Evolutionary conservation across 2,113 vertebrate genomes (phyloP).

Genomic region (Hippopotamus amphibius): DNA sequence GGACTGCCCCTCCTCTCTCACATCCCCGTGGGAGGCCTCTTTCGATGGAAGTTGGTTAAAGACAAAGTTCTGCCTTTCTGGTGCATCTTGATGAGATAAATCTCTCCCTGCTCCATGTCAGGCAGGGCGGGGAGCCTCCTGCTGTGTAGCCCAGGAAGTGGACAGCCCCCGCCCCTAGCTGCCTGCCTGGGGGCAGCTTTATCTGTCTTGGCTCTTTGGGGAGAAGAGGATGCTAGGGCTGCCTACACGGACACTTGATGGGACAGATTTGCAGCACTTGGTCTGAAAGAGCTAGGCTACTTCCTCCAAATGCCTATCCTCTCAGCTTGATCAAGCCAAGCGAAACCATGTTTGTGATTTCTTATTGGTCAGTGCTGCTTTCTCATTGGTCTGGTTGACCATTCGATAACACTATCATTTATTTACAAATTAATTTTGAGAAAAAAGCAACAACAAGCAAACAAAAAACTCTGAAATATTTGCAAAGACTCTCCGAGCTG

Average conservation of each 20-base stretch:
- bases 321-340: background rate
- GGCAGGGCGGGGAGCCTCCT: background rate
- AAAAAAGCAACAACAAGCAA: background rate
- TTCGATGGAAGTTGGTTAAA: too few species aligned
- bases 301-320: fast-evolving
- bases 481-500: background rate
- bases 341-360: background rate
- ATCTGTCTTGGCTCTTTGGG: background rate
- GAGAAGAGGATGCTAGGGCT: background rate
- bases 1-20: background rate
- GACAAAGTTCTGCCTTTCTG: background rate
- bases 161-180: fast-evolving
- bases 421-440: background rate
- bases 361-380: background rate
- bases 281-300: fast-evolving
- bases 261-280: background rate
- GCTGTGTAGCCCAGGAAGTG: background rate
- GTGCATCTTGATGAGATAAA: too few species aligned
- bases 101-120: background rate
- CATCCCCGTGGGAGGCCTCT: background rate
- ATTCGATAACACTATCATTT: background rate
- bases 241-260: fast-evolving
- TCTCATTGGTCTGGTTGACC: background rate
- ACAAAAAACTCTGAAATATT: background rate
- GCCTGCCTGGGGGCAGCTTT: too few species aligned